These are phyloP conservation scores for Ochotona curzoniae DNA, from an alignment of 2,113 vertebrate species.

Conservation along the genomic window DNA sequence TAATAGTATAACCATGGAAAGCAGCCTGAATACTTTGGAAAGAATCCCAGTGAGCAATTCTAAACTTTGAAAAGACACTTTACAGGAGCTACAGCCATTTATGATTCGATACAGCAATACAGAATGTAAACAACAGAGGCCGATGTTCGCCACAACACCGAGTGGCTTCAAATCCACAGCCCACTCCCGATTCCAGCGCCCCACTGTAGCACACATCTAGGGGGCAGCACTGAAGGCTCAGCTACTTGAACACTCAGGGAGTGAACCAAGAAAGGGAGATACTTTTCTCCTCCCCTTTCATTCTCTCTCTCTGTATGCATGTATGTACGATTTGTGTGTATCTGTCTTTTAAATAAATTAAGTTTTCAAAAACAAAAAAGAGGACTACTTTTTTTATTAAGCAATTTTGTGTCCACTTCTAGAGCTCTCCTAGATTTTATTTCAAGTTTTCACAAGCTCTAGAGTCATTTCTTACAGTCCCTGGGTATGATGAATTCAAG, in stretches of 20 bases:
- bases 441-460: constrained; percentile 46
- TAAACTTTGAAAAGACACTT: constrained; percentile 40
- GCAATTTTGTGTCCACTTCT: neutral
- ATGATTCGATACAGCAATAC: constrained; percentile 6
- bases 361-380: neutral
- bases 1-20: constrained; percentile 29
- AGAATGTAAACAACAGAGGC: neutral
- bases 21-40: neutral
- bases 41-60: neutral
- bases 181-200: no score
- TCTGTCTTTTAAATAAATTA: no score
- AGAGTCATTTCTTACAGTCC: constrained; percentile 9
- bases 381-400: neutral
- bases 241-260: no score
- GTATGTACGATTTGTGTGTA: no score
- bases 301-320: no score
- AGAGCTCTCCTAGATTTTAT: constrained; percentile 19
- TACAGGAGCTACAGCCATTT: constrained; percentile 3
- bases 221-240: no score
- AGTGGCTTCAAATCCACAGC: no score
- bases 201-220: no score
- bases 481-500: neutral
- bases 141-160: no score
- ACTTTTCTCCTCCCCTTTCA: no score
- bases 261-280: no score